Evolutionary conservation across 1,140 invertebrate species (phyloP), one percentile per base, ranked within the genome.

Genomic region (Aleiodes sp.): DNA sequence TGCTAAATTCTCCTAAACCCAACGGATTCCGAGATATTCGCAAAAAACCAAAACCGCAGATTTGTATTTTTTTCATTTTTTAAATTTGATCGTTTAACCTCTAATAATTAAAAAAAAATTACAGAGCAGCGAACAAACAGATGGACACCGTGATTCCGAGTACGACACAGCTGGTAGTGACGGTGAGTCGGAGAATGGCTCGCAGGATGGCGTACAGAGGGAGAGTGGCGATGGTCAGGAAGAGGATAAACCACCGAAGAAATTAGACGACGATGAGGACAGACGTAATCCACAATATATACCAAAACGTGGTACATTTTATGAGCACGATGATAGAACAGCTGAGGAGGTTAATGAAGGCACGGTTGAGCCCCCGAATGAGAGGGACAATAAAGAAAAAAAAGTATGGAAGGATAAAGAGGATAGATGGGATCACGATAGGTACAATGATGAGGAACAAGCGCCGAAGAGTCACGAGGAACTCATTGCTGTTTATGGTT

Each of bases 231-330:
- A 90, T 82, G 89, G 89, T 2, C 88, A 92, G 72, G 88, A 88
- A 71, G 87, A 88, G 74, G 84, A 86, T n/a, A 85, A 84, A 33
- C 82, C 87, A 33, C 81, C 86, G 4, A 92, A 92, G 72, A 91
- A 92, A 71, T 88, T 98, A 1, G 95, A 97, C 82, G 93, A 96
- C 84, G 97, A 98, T 84, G 96, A 98, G 81, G 97, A 98, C 82
- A 90, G 94, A 71, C 93, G 96, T 77, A 98, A 98, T 87, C 97
- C 97, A 4, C 96, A 98, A 75, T 98, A 98, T 82, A 98, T 98
- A 78, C 97, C 97, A 0, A 96, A 98, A 84, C 90, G 93, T 71
- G 97, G 97, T 14, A 95, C 94, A 2, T 98, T 98, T 84, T 99
- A 98, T 79, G 96, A 99, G 77, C 96, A 99, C 81, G 96, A 98